These are phyloP conservation scores for Stenodera caucasica DNA, from an alignment of 2,888 invertebrate genomes.

Conservation along the genomic window DNA sequence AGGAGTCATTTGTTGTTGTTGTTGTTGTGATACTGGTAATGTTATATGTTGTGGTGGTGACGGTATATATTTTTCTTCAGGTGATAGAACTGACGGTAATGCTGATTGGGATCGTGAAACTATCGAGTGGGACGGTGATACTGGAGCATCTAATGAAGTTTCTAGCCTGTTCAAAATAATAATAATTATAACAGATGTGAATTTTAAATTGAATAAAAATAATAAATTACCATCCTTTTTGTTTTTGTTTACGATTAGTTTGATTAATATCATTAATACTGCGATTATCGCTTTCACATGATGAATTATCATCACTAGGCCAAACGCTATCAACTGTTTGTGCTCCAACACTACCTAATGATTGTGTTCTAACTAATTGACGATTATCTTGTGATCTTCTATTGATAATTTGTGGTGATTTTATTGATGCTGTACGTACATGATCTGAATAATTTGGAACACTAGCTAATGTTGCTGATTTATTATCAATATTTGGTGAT, in stretches of 20 bases:
- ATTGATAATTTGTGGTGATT: constrained; percentile 45
- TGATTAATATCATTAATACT: constrained; percentile 46
- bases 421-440: constrained; percentile 43
- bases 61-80: constrained; percentile 40
- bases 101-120: constrained; percentile 43
- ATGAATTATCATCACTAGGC: constrained; percentile 55
- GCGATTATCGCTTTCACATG: constrained; percentile 53
- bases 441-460: constrained; percentile 46
- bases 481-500: constrained; percentile 50
- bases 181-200: constrained; percentile 1
- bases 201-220: constrained; percentile 7
- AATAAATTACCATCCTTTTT: constrained; percentile 52
- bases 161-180: constrained; percentile 46
- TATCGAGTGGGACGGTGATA: constrained; percentile 38
- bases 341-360: constrained; percentile 61
- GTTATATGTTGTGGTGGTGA: constrained; percentile 20
- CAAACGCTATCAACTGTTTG: constrained; percentile 53
- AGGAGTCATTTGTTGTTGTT: constrained; percentile 11
- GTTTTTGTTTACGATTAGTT: constrained; percentile 49
- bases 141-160: constrained; percentile 54
- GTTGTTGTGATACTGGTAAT: constrained; percentile 18
- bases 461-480: constrained; percentile 48
- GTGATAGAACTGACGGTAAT: constrained; percentile 36
- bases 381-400: constrained; percentile 50
- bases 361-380: constrained; percentile 61